Evolutionary conservation across 2,888 invertebrate genomes (phyloP), one percentile per base, ranked within the genome.

Genomic region (Xanthostigma xanthostigma): DNA sequence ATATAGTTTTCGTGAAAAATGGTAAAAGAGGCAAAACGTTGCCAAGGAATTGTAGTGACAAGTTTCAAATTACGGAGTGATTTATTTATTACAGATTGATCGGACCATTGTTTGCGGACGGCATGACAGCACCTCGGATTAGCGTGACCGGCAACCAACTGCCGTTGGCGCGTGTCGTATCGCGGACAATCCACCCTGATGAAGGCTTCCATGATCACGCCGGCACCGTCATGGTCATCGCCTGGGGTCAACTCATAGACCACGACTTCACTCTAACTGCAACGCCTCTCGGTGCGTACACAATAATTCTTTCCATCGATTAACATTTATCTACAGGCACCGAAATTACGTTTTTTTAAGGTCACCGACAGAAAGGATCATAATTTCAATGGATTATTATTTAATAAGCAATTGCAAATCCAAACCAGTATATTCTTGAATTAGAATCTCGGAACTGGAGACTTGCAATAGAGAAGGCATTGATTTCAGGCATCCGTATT

Each of bases 241-340:
- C 91, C 49, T 93, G 92, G 92, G 92, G 92, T 58, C 92, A 92
- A 69, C 91, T 92, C 69, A 89, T 92, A 81, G 92, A 92, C 68
- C 92, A 93, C 71, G 92, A 92, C 66, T 88, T 87, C 59, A 91
- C 91, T 6, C 75, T 91, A 38, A 90, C 90, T 49, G 91, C 78
- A 55, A 91, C 90, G 33, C 89, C 91, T 41, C 72, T 91, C 53
- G 90, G 90, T 90, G 71, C 68, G 69, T 55, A 42, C 11, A 39
- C 4, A 17, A 37, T 12, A n/a, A 44, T 35, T 36, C n/a, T 38
- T 38, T 38, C n/a, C 38, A 38, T 38, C 13, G 8, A 38, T 38
- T 10, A 14, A 6, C 10, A 39, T 39, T 13, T 10, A 9, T 38
- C 1, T 38, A 13, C 8, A 38, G 38, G 13, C 1, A 8, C 38